Evolutionary conservation across 2,797 vertebrate genomes (phyloP).

Genomic region (Poecilia picta): DNA sequence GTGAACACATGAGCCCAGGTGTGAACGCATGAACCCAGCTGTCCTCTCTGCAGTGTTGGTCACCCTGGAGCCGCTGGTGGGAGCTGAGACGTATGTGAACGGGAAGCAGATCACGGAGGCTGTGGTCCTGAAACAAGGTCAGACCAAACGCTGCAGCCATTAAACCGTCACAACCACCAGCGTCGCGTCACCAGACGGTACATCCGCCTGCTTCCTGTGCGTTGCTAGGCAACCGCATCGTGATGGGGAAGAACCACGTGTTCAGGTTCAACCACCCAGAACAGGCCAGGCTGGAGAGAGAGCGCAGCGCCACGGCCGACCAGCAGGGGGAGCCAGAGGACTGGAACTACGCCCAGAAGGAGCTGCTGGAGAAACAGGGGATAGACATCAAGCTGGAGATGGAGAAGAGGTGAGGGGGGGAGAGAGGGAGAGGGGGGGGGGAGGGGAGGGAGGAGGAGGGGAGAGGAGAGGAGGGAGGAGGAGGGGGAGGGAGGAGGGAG

Average conservation of each 20-base stretch:
- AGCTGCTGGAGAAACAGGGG: conserved; percentile 89
- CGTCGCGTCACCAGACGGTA: no score
- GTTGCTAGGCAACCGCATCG: conserved; percentile 85
- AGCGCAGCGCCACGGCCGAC: conserved; percentile 80
- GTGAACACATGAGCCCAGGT: no score
- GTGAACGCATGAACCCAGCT: no score
- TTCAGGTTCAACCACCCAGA: conserved; percentile 93
- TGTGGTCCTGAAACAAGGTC: conserved; percentile 85
- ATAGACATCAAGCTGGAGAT: conserved; percentile 93
- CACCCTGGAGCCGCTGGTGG: conserved; percentile 84
- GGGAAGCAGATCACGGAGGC: conserved; percentile 85
- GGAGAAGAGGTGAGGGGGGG: conserved; percentile 84
- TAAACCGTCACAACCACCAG: no score
- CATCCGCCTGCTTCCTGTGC: not conserved
- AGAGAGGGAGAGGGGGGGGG: accelerated
- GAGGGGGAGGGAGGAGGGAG: no score
- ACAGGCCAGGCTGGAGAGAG: conserved; percentile 87
- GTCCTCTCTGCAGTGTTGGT: conserved; percentile 81
- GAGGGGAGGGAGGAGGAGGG: not conserved
- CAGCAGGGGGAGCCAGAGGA: conserved; percentile 85
- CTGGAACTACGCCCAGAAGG: conserved; percentile 91
- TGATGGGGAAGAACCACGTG: conserved; percentile 93
- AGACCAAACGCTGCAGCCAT: no score
- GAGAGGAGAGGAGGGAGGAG: no score
- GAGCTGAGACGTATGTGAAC: conserved; percentile 87